Base-by-base conservation (phyloP, 2,113 vertebrate genomes). In the Scophthalmus maximus region DNA sequence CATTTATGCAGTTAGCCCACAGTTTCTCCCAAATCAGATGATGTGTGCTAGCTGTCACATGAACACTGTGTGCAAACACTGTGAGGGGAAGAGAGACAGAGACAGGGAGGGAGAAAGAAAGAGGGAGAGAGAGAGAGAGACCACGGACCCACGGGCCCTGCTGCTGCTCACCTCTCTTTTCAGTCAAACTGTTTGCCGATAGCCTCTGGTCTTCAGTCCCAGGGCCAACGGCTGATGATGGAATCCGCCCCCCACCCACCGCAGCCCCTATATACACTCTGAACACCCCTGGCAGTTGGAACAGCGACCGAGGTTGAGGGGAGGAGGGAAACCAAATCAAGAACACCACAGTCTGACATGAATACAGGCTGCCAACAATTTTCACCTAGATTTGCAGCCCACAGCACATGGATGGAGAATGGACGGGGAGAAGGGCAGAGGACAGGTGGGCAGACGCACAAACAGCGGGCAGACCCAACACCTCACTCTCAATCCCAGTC, bases 341-440 rank as follows among this genome's bases (percentile, higher is more conserved):
- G 76, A 85, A 68, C 69, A 74, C 73, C 82, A 69, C 63, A 73
- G 78, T 82, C 79, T 89, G 89, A 90, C 74, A 73, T 66, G 84
- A 92, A 90, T 89, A 85, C 87, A 79, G 91, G 90, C 92, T 86
- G 87, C 84, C 81, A 87, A 85, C 81, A 92, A 92, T 95, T 95
- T 85, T 95, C 94, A 93, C 90, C 91, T 89, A 86, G 90, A 93
- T 94, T 91, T 94, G 93, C 93, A 93, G 76, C 91, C 88, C 82
- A 77, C 73, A 73, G 71, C 70, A 82, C 73, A 66, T 73, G 81
- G 83, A 85, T 76, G 85, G 88, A 90, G 86, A 83, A 73, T 89
- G 88, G 87, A 76, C 86, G 61, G 92, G 90, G 74, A 82, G 78
- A 72, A 12, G 70, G 69, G 46, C 66, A 85, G 64, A 83, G 79